Evolutionary conservation across 2,888 invertebrate genomes (phyloP).

Genomic region (Acronicta leporina): DNA sequence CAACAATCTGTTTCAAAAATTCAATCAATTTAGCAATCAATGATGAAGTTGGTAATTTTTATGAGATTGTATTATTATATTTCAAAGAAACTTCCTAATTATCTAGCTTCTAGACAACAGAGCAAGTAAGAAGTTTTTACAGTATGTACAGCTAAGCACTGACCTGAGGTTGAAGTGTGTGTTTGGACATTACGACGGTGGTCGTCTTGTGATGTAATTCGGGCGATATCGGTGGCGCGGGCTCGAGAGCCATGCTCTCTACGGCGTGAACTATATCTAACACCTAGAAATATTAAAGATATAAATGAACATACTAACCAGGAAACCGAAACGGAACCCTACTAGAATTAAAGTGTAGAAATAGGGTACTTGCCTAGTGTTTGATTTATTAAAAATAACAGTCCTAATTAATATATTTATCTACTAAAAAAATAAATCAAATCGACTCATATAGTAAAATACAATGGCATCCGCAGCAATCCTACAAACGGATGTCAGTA

Average conservation of each 20-base stretch:
- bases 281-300: conserved; percentile 85
- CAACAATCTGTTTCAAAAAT: too few relatives aligned
- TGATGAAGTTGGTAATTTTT: too few relatives aligned
- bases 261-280: conserved; percentile 97
- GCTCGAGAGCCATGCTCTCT: conserved; percentile 93
- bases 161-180: conserved; percentile 94
- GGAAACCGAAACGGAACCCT: too few relatives aligned
- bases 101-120: conserved; percentile 11
- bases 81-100: neutral
- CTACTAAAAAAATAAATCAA: too few relatives aligned
- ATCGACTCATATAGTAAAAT: too few relatives aligned
- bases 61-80: neutral
- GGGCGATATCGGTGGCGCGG: conserved; percentile 93
- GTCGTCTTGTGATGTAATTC: conserved; percentile 94
- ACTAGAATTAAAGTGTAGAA: too few relatives aligned
- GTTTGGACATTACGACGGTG: conserved; percentile 98
- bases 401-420: too few relatives aligned
- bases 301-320: neutral
- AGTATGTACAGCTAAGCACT: conserved; percentile 47
- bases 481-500: too few relatives aligned
- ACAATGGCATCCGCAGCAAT: too few relatives aligned
- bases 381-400: too few relatives aligned
- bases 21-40: too few relatives aligned
- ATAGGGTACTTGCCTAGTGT: too few relatives aligned
- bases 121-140: neutral